Evolutionary conservation across 2,888 invertebrate genomes (phyloP).

Genomic region (Tuberolachnus salignus): DNA sequence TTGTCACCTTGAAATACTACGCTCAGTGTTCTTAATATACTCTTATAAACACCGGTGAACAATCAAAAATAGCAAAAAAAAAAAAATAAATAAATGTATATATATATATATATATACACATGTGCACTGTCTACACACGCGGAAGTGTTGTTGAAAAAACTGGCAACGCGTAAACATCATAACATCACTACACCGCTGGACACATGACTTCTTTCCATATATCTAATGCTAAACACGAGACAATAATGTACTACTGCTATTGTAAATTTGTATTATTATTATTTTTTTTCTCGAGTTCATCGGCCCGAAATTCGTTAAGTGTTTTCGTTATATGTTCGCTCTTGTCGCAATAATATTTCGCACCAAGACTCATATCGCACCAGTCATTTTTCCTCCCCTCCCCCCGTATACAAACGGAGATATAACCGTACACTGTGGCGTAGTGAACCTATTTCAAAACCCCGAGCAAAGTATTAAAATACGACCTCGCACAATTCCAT

Average conservation of each 20-base stretch:
- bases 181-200: too few relatives aligned
- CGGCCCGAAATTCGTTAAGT: conserved; percentile 33
- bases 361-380: background rate
- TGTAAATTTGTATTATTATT: conserved; percentile 8
- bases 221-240: conserved; percentile 12
- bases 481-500: too few relatives aligned
- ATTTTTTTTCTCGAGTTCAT: conserved; percentile 30
- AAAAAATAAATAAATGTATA: background rate
- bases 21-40: background rate
- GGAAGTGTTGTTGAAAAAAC: conserved; percentile 43
- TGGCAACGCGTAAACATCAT: background rate
- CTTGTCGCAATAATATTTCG: background rate
- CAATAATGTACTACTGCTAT: too few relatives aligned
- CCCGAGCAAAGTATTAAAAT: too few relatives aligned
- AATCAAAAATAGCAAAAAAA: conserved; percentile 4
- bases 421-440: too few relatives aligned
- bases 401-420: too few relatives aligned
- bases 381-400: background rate
- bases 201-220: background rate
- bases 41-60: conserved; percentile 9
- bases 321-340: conserved; percentile 6
- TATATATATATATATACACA: background rate
- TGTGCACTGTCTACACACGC: background rate
- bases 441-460: too few relatives aligned
- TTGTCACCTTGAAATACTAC: conserved; percentile 44